phyloP scores from a whole-genome alignment of 1,140 invertebrate species.

The Drosophila teissieri region DNA sequence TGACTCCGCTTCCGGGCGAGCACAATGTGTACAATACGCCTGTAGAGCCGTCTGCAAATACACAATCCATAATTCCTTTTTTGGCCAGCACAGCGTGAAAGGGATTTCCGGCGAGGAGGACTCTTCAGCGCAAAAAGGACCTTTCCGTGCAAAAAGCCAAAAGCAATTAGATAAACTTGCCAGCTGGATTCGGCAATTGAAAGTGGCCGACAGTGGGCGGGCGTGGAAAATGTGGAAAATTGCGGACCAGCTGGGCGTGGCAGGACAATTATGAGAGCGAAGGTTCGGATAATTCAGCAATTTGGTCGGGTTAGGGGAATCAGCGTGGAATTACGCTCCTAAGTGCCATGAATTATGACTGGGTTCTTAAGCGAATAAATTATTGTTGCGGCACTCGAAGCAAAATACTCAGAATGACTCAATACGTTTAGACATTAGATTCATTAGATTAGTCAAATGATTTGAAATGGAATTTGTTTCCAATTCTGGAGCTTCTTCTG shows the following conservation, averaged over 20 bases:
- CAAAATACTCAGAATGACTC: no score
- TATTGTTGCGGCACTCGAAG: neutral
- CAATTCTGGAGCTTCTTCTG: neutral
- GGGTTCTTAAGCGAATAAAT: slow-evolving; percentile 3
- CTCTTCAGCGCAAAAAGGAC: slow-evolving; percentile 17
- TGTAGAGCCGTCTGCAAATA: slow-evolving; percentile 4
- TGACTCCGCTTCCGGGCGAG: slow-evolving; percentile 25
- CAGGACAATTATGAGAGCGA: slow-evolving; percentile 48
- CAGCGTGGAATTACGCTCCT: slow-evolving; percentile 28
- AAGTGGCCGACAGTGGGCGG: slow-evolving; percentile 46
- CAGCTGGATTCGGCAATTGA: slow-evolving; percentile 65
- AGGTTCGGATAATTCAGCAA: slow-evolving; percentile 37
- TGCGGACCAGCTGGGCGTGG: slow-evolving; percentile 48
- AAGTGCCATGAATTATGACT: slow-evolving; percentile 36
- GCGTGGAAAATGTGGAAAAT: neutral
- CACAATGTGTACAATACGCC: slow-evolving; percentile 35
- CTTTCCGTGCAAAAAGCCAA: slow-evolving; percentile 58
- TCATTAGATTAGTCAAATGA: neutral
- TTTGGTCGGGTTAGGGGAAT: slow-evolving; percentile 37
- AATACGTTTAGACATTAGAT: no score
- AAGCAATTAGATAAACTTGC: slow-evolving; percentile 78
- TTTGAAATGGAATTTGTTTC: neutral
- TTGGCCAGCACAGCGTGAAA: slow-evolving; percentile 65
- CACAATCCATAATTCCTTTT: slow-evolving; percentile 65
- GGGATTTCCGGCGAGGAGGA: slow-evolving; percentile 45